phyloP scores from a whole-genome alignment of 2,113 vertebrate species.

The Protobothrops mucrosquamatus region DNA sequence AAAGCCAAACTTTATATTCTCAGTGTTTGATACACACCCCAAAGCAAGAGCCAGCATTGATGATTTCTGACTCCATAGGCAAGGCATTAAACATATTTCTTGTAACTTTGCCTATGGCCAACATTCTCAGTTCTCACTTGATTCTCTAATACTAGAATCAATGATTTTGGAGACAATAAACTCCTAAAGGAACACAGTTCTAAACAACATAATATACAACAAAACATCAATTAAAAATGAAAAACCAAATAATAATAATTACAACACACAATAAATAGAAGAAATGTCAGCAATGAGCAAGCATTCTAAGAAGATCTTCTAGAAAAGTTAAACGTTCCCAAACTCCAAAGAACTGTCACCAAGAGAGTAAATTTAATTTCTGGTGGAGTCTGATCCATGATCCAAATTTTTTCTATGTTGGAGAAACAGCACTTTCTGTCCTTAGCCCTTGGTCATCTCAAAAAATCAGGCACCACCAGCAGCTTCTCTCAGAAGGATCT shows the following conservation, averaged over 20 bases:
- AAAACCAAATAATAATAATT: not conserved
- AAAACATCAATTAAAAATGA: not conserved
- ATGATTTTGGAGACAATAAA: slow-evolving; percentile 19
- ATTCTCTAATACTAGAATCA: not conserved
- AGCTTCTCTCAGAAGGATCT: not conserved
- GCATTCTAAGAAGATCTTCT: not conserved
- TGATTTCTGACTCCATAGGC: not conserved
- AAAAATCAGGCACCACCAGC: not conserved
- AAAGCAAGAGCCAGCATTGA: slow-evolving; percentile 21
- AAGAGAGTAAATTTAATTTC: not conserved
- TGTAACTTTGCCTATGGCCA: slow-evolving; percentile 9
- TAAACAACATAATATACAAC: not conserved
- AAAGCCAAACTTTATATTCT: slow-evolving; percentile 9
- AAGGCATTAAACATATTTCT: slow-evolving; percentile 12
- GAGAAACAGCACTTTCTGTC: not conserved
- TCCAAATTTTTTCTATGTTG: not conserved
- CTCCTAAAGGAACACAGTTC: slow-evolving; percentile 1
- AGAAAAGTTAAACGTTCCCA: not conserved
- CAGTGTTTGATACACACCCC: slow-evolving; percentile 19
- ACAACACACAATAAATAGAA: not conserved
- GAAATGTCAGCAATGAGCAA: not conserved
- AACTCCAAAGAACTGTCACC: not conserved
- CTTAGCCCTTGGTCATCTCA: not conserved
- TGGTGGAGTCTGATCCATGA: not conserved
- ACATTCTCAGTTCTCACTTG: slow-evolving; percentile 13